Conservation (phyloP, 2,113 vertebrate genomes). For the Columba livia region DNA sequence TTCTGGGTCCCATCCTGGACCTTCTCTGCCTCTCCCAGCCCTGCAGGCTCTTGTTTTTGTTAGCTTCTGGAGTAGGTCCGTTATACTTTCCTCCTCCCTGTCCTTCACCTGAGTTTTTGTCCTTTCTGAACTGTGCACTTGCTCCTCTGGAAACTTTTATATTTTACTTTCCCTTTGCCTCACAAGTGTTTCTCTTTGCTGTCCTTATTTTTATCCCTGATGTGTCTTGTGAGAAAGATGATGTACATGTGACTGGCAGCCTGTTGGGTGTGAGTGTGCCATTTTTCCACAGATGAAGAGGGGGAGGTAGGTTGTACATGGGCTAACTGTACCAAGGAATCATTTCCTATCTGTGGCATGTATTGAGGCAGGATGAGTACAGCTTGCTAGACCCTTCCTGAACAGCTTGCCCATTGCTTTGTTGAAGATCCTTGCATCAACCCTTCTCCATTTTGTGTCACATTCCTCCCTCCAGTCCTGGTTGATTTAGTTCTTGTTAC, state of each 20-base stretch:
- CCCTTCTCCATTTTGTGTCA: background rate
- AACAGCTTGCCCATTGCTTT: background rate
- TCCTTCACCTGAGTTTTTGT: background rate
- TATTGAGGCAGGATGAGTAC: accelerated
- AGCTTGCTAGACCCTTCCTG: background rate
- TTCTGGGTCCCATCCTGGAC: background rate
- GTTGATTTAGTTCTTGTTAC: background rate
- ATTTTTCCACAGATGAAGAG: background rate
- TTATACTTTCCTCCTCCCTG: background rate
- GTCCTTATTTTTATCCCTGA: background rate
- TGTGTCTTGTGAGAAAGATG: background rate
- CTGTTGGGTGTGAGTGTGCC: background rate
- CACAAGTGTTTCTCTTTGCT: background rate
- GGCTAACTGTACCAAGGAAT: background rate
- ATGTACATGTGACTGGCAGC: background rate
- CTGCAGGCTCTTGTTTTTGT: background rate
- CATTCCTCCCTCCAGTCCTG: background rate
- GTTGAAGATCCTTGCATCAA: background rate
- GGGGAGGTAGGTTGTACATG: background rate
- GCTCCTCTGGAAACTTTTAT: background rate
- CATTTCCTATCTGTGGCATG: background rate
- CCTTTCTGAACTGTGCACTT: background rate
- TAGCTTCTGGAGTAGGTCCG: background rate
- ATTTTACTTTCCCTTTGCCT: background rate
- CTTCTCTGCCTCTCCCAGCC: background rate